Conservation (phyloP, 2,888 invertebrate species). For the Lapara coniferarum region DNA sequence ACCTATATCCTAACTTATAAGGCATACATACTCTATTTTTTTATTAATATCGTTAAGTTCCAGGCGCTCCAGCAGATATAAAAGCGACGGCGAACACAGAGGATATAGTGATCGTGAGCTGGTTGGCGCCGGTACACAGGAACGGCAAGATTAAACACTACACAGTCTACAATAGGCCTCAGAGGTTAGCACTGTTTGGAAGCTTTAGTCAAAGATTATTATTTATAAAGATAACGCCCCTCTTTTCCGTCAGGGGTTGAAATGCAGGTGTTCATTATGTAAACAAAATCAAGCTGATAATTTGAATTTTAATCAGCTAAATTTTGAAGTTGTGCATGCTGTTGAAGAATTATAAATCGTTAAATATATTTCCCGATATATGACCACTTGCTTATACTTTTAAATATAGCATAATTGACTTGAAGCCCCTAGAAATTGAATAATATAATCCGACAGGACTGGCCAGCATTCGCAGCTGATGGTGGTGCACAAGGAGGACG, state of each 20-base stretch:
- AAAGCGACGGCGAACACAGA: conserved; percentile 92
- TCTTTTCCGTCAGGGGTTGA: too few relatives aligned
- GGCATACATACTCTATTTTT: too few relatives aligned
- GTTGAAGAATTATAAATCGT: too few relatives aligned
- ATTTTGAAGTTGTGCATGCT: too few relatives aligned
- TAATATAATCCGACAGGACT: conserved; percentile 48
- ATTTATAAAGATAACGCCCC: too few relatives aligned
- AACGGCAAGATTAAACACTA: conserved; percentile 93
- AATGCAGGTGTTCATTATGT: too few relatives aligned
- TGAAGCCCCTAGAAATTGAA: neutral
- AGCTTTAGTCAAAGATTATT: neutral
- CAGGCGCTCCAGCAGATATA: conserved; percentile 91
- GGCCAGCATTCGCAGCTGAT: conserved; percentile 69
- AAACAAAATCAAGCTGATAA: too few relatives aligned
- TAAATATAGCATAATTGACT: too few relatives aligned
- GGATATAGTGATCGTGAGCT: conserved; percentile 92
- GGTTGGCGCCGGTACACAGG: conserved; percentile 91
- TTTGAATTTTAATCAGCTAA: too few relatives aligned
- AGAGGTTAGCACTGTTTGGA: conserved; percentile 52
- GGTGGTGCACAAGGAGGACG: conserved; percentile 55
- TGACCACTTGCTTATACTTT: too few relatives aligned
- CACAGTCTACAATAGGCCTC: conserved; percentile 89
- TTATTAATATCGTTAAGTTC: conserved; percentile 86
- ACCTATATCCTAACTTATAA: too few relatives aligned
- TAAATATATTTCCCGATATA: too few relatives aligned